A percentile compares a stretch with the other conserved stretches of the same genome.
Evolutionary conservation across 1,140 invertebrate species (phyloP).

Genomic region (Delia radicum): DNA sequence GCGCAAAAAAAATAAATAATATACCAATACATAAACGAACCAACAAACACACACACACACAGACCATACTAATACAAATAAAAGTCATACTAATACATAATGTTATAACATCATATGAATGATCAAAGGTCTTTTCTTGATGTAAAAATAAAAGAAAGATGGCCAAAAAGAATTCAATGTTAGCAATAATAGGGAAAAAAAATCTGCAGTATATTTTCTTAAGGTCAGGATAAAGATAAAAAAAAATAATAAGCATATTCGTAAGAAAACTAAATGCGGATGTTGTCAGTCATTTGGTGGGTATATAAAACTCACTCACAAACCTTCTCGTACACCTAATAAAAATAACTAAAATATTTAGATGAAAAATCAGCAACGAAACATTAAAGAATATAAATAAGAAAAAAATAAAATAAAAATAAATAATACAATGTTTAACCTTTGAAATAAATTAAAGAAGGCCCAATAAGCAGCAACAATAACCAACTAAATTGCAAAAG

Average conservation of each 20-base stretch:
- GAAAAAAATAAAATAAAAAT: conserved; percentile 2
- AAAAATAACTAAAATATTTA: not conserved
- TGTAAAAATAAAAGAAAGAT: not conserved
- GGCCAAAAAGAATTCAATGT: not conserved
- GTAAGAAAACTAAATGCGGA: not conserved
- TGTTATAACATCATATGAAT: not conserved
- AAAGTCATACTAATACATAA: too few species aligned
- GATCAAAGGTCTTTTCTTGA: not conserved
- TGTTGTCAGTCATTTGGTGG: not conserved
- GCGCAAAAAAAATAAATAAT: not conserved
- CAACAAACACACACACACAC: too few species aligned
- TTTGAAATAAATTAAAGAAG: not conserved
- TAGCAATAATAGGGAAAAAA: not conserved
- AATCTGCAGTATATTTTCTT: not conserved
- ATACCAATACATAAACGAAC: too few species aligned
- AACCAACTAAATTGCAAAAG: not conserved
- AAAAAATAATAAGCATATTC: not conserved
- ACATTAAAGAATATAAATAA: not conserved
- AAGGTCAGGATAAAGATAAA: not conserved
- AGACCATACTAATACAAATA: too few species aligned
- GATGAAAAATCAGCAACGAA: not conserved
- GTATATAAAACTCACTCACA: not conserved
- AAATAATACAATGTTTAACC: not conserved
- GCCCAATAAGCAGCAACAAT: not conserved
- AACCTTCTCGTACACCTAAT: not conserved